Base-by-base conservation (phyloP, 2,113 vertebrate genomes). In the Tricholaema leucomelas region DNA sequence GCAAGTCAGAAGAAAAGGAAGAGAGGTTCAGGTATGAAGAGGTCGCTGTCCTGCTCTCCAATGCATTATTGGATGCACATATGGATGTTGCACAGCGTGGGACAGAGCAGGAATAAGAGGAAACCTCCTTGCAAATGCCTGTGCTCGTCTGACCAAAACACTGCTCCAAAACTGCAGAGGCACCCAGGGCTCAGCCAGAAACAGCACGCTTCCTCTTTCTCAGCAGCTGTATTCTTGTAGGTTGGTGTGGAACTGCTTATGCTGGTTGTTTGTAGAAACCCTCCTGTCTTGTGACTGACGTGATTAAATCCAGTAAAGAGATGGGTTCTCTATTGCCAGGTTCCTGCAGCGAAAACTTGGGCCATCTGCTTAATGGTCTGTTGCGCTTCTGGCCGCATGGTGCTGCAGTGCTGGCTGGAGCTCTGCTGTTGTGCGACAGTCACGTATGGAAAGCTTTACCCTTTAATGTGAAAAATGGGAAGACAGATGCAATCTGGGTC, bases 401-500 rank as follows among this genome's bases (percentile, higher is more conserved):
- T 61, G 78, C 79, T 59, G 94, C 24, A 4, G 20, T 2, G 1
- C 64, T 40, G 82, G 69, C 87, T 74, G 77, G 44, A 33, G 77
- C 67, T 94, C 92, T 85, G 94, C 63, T 61, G 67, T 5, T 61
- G 63, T 8, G 56, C 81, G 77, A 2, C 59, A 52, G 81, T 18
- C n/a, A 38, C 14, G 40, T 15, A 92, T 93, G 94, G 94, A 92
- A 85, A 94, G 81, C 71, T 71, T 95, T 63, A 94, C 36, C 65
- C 84, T 82, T 66, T 93, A 44, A 95, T 91, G 85, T 38, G 89
- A 56, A 82, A 91, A 96, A 81, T 15, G 36, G 58, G 72, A 72
- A 92, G 92, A 94, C 95, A 94, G 92, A 28, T 71, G 79, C 69
- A 74, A 6, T 89, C 93, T 93, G 94, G 50, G 48, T 15, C 64